Percentiles rank a stretch among this genome's conserved stretches.
Conservation (phyloP, 2,113 vertebrate species). For the Apistogramma diplotaenia region DNA sequence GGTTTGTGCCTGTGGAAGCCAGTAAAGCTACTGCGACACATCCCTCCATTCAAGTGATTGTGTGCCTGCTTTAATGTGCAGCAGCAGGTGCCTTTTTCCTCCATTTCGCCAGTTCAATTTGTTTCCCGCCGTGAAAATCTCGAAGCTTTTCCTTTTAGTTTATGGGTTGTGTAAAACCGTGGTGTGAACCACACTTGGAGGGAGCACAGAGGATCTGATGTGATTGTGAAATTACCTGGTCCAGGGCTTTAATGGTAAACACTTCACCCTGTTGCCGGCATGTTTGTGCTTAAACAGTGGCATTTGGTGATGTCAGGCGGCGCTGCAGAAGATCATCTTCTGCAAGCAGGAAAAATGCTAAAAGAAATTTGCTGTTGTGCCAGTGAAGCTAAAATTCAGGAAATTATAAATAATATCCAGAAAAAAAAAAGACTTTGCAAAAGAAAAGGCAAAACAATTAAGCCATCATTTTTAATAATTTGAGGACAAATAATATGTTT, state of each 20-base stretch:
- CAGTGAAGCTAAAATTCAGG: background rate
- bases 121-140: conserved; percentile 61
- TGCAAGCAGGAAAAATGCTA: background rate
- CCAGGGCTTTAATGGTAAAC: conserved; percentile 26
- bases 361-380: background rate
- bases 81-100: conserved; percentile 61
- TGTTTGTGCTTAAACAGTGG: background rate
- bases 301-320: conserved; percentile 1
- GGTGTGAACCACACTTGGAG: conserved; percentile 2
- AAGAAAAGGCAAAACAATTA: background rate
- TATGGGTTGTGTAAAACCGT: conserved; percentile 34
- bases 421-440: background rate
- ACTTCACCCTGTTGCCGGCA: conserved; percentile 9
- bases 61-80: conserved; percentile 54
- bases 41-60: conserved; percentile 33
- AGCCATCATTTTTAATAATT: background rate
- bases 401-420: background rate
- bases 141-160: conserved; percentile 50
- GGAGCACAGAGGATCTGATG: conserved; percentile 23
- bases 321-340: background rate
- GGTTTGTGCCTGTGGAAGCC: conserved; percentile 27
- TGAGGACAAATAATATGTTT: background rate
- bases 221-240: conserved; percentile 31
- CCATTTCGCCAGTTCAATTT: conserved; percentile 62
- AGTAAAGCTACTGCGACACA: conserved; percentile 31